Base-by-base conservation (phyloP, 2,888 invertebrate genomes). In the Strigamia maritima region DNA sequence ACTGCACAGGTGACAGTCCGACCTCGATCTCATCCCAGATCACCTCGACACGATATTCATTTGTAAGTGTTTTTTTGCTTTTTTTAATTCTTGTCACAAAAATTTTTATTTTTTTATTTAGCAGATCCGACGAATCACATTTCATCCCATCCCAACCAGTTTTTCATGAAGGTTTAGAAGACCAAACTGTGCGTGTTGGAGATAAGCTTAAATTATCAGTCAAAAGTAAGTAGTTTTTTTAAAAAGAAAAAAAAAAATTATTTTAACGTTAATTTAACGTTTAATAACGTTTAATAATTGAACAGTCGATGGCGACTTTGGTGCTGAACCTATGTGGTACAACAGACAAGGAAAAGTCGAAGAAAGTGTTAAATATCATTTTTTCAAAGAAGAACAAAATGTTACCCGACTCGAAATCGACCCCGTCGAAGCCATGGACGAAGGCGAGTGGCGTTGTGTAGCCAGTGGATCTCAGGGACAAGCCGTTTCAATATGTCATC, bases 381-480 rank as follows among this genome's bases (percentile, higher is more conserved):
- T 92, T 38, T 87, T 92, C 83, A 94, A 93, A 84, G 94, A 94
- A 85, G 94, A 94, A 1, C 89, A 94, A 74, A 95, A 95, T 40
- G 91, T 92, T 49, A 93, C 93, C 85, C 89, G 92, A 84, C 86
- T 95, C 79, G 92, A 93, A 85, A 89, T 93, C 7, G 89, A 90
- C 81, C 90, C 91, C 0, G 90, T 93, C 0, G 93, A 93, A 86
- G 92, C 92, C 82, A 89, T 90, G 65, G 94, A 95, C 84, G 93
- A 93, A 83, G 95, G 95, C 19, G 93, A 83, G 75, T 94, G 94
- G 94, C 94, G 94, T 85, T 94, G 94, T 84, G 93, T 94, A 14
- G 94, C 93, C 8, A 92, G 92, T 19, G 94, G 92, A 84, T 87
- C 89, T 16, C 91, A 92, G 70, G 93, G 93, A 78, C 90, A 81